These are phyloP conservation scores for Drosophila diplacantha DNA, from an alignment of 2,888 invertebrate genomes.

Conservation along the genomic window DNA sequence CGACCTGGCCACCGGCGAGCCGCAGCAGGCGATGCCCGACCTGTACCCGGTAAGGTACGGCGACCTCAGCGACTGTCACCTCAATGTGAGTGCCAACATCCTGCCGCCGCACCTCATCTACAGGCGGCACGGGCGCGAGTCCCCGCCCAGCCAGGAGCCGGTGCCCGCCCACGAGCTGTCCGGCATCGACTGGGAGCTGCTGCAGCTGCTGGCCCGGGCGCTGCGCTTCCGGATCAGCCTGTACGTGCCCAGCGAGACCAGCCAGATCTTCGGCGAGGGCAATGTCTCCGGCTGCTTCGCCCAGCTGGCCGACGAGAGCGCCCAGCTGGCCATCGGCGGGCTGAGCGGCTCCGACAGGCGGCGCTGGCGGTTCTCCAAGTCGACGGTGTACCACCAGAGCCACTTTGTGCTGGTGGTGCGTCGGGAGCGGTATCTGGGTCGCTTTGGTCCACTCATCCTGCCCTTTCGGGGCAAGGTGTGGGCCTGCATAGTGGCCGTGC, in stretches of 20 bases:
- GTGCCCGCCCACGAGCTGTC: constrained; percentile 37
- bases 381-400: constrained; percentile 61
- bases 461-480: constrained; percentile 62
- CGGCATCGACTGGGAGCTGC: constrained; percentile 70
- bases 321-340: constrained; percentile 68
- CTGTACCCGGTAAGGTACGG: constrained; percentile 56
- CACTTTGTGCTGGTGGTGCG: constrained; percentile 63
- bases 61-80: constrained; percentile 54
- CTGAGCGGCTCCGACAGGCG: constrained; percentile 58
- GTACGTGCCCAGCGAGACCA: constrained; percentile 45
- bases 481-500: constrained; percentile 39
- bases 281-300: constrained; percentile 60
- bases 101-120: constrained; percentile 63
- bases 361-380: constrained; percentile 51
- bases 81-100: constrained; percentile 57
- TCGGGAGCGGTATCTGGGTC: constrained; percentile 42
- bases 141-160: constrained; percentile 26
- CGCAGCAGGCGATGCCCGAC: constrained; percentile 15
- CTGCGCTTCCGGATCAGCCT: constrained; percentile 62
- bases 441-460: constrained; percentile 49
- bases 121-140: constrained; percentile 29
- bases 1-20: constrained; percentile 23
- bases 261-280: constrained; percentile 33
- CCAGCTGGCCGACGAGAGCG: constrained; percentile 52
- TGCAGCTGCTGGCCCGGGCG: constrained; percentile 52